Base-by-base conservation (phyloP, 2,797 vertebrate species). In the Carapus acus region DNA sequence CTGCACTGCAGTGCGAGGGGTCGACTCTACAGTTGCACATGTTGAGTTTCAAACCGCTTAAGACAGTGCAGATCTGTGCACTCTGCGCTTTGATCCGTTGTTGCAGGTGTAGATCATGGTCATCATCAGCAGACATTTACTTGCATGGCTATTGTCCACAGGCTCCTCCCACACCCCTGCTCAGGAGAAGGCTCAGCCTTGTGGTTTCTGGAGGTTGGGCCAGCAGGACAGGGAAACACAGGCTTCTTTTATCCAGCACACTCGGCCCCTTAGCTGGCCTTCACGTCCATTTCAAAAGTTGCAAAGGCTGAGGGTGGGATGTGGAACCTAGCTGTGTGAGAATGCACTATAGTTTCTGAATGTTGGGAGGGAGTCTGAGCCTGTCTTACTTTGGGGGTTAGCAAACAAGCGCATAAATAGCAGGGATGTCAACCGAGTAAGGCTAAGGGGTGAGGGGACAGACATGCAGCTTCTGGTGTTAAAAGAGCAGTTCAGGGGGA, bases 371-470 rank as follows among this genome's bases (percentile, higher is more conserved):
- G 70, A 45, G 67, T 46, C 46, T 8, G 14, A 61, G 48, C 62
- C 38, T 58, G 59, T 69, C 74, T 77, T 62, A 45, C 72, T 73
- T 75, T 75, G 67, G 73, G 71, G 71, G 5, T 76, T 78, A 21
- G 79, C 82, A 86, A 87, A 87, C 79, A 83, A 79, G 78, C 71
- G 68, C 77, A 80, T 86, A 85, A 85, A 85, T 83, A 81, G 71
- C 62, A 48, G 51, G 70, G 77, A 70, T 85, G 83, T 80, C 76
- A 69, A 71, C 31, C 62, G 54, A 71, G 62, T 54, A 68, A 61
- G 51, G 21, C 23, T 19, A 6, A 40, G 21, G 47, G 42, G 6
- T 48, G 41, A 60, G 17, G 34, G 23, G 19, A 24, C 21, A 27
- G 54, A 45, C 69, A 56, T 53, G 22, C 55, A 61, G 76, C 64